phyloP scores from a whole-genome alignment of 2,113 vertebrate genomes.

The Oenanthe melanoleuca region DNA sequence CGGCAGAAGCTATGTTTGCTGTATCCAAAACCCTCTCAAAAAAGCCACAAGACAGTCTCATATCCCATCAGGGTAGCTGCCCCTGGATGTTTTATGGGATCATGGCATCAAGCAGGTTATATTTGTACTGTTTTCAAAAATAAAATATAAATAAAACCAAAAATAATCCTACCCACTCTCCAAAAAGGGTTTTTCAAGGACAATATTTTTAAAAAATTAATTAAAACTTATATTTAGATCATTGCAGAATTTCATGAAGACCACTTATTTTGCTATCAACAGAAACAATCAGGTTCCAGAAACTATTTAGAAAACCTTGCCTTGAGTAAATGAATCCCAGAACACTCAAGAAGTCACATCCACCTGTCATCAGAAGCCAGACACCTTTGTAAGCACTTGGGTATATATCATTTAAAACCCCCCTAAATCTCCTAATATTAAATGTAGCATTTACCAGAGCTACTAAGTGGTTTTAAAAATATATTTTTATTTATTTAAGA shows the following conservation, averaged over 20 bases:
- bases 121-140: neutral
- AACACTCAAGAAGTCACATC: neutral
- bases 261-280: neutral
- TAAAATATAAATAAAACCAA: neutral
- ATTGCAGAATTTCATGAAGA: neutral
- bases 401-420: rapidly evolving
- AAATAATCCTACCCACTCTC: neutral
- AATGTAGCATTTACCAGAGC: neutral
- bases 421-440: neutral
- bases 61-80: neutral
- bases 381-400: neutral
- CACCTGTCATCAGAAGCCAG: neutral
- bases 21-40: neutral
- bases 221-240: neutral
- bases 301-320: neutral
- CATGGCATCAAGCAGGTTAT: rapidly evolving
- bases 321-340: neutral
- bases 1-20: neutral
- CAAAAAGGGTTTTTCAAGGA: neutral
- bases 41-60: neutral
- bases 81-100: neutral
- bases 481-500: neutral
- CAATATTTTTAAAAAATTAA: rapidly evolving
- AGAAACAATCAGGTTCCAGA: neutral
- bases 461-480: neutral